A percentile compares a stretch with the other conserved stretches of the same genome.
These are phyloP conservation scores for Neoitamus cyanurus DNA, from an alignment of 2,888 invertebrate genomes.

Conservation along the genomic window DNA sequence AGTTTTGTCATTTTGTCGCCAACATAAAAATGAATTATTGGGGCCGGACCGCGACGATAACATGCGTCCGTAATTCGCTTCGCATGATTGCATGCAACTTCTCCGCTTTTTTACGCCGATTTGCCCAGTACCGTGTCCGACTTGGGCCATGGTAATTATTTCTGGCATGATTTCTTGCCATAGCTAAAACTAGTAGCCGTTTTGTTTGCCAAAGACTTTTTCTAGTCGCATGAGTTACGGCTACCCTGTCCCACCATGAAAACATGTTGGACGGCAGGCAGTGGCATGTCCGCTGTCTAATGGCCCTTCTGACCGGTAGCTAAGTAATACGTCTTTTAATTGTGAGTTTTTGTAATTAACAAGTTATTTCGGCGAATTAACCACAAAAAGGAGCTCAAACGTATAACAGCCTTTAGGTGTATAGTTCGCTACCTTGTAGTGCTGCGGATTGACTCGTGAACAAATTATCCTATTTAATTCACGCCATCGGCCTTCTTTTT, in stretches of 20 bases:
- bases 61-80: constrained; percentile 44
- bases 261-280: background rate
- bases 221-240: background rate
- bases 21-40: constrained; percentile 42
- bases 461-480: background rate
- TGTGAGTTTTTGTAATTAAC: constrained; percentile 49
- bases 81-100: constrained; percentile 47
- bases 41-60: constrained; percentile 35
- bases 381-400: constrained; percentile 4
- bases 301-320: constrained; percentile 31
- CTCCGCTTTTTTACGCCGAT: constrained; percentile 40
- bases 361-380: constrained; percentile 51
- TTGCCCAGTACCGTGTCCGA: constrained; percentile 13
- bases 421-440: background rate
- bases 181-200: constrained; percentile 46
- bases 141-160: constrained; percentile 30
- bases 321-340: constrained; percentile 51
- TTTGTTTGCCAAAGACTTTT: constrained; percentile 40
- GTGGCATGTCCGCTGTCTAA: constrained; percentile 20
- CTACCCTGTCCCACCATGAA: background rate
- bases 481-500: background rate
- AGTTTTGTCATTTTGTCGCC: constrained; percentile 44
- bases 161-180: constrained; percentile 41
- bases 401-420: background rate
- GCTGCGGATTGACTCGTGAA: background rate